Evolutionary conservation across 2,113 vertebrate genomes (phyloP).

Genomic region (Plestiodon gilberti): DNA sequence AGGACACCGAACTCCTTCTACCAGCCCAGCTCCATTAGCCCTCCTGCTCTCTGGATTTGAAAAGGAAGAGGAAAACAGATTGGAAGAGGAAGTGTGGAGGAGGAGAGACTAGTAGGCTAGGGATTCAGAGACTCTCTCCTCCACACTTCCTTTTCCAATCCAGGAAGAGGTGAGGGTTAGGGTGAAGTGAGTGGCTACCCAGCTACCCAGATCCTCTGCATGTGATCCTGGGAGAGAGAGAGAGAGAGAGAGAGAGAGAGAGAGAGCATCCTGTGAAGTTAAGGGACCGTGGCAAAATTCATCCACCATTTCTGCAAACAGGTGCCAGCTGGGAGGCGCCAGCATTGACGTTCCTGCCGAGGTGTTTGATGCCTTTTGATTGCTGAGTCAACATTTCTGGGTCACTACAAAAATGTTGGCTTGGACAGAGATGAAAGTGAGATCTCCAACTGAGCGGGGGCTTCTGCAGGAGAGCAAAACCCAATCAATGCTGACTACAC

Average conservation of each 20-base stretch:
- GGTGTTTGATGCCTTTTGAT: neutral
- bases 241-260: neutral
- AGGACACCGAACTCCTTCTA: no score
- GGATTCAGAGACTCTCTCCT: no score
- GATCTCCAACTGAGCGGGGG: neutral
- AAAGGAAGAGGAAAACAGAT: no score
- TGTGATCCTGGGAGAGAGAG: no score
- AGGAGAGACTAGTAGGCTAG: no score
- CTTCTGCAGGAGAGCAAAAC: neutral
- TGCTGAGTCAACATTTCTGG: neutral
- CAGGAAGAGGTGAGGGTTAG: no score
- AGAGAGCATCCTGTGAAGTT: neutral
- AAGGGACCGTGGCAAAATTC: neutral
- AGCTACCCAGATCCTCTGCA: neutral
- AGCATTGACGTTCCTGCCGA: neutral
- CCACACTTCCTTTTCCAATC: no score
- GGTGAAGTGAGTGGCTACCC: no score
- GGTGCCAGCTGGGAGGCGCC: no score
- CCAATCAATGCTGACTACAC: neutral
- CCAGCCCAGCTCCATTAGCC: no score
- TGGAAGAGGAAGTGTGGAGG: no score
- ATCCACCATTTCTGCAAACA: neutral
- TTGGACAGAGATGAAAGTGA: conserved; percentile 4
- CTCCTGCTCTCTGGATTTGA: no score
- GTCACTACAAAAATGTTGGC: neutral